Evolutionary conservation across 2,113 vertebrate genomes (phyloP).

Genomic region (Cyanoderma ruficeps): DNA sequence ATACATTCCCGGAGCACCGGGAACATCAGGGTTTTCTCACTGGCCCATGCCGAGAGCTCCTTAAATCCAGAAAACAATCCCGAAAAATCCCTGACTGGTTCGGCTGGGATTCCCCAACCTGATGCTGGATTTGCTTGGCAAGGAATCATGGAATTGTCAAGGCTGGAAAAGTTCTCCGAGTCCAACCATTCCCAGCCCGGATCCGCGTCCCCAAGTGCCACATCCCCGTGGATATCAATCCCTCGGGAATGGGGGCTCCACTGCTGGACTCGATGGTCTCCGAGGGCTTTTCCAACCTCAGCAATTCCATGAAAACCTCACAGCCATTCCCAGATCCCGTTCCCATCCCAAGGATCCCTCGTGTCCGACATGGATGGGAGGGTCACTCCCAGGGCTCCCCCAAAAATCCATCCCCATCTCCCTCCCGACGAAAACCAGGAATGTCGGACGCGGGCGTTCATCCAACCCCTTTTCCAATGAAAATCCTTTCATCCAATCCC

Average conservation of each 20-base stretch:
- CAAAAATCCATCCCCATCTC: not conserved
- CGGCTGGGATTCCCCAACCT: rapidly evolving
- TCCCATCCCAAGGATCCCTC: not conserved
- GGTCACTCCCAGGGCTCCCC: not conserved
- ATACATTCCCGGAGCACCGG: rapidly evolving
- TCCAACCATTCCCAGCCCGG: not conserved
- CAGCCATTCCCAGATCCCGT: not conserved
- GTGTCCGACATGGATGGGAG: rapidly evolving
- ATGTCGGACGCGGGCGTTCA: not conserved
- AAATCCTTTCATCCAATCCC: too few species aligned
- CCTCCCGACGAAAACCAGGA: not conserved
- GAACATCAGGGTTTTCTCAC: not conserved
- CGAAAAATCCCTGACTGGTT: not conserved
- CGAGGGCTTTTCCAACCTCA: not conserved
- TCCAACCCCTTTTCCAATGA: too few species aligned
- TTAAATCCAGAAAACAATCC: not conserved
- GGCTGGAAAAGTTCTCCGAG: not conserved
- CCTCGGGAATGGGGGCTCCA: not conserved
- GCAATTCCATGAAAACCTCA: not conserved
- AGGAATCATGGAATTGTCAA: rapidly evolving
- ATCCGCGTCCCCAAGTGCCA: rapidly evolving
- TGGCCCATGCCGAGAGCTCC: rapidly evolving
- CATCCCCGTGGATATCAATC: not conserved
- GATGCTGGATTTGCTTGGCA: rapidly evolving
- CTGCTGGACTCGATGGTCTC: too few species aligned